Evolutionary conservation across 2,113 vertebrate genomes (phyloP).

Genomic region (Prolemur simus): DNA sequence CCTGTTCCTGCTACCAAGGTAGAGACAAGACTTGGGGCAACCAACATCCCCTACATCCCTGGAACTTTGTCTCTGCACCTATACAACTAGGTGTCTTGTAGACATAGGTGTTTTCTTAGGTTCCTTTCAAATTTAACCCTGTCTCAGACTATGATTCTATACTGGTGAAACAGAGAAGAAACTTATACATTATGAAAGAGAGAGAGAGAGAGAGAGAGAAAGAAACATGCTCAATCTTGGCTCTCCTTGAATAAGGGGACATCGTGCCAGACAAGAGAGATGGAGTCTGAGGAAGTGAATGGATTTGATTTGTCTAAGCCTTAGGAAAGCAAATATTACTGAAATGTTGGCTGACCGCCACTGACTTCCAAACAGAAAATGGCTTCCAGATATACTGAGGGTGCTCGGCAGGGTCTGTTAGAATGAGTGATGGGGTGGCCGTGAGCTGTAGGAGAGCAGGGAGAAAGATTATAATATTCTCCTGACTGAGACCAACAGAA

Average conservation of each 20-base stretch:
- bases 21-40: background rate
- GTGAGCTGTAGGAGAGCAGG: background rate
- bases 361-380: constrained; percentile 75
- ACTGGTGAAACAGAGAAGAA: background rate
- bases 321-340: constrained; percentile 78
- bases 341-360: constrained; percentile 75
- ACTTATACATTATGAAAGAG: background rate
- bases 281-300: constrained; percentile 51
- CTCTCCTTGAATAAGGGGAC: constrained; percentile 2
- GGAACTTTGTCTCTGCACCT: background rate
- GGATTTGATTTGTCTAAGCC: constrained; percentile 72
- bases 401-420: constrained; percentile 65
- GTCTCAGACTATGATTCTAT: background rate
- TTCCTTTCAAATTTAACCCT: background rate
- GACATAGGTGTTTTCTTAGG: background rate
- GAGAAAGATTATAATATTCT: constrained; percentile 55
- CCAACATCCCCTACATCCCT: fast-evolving
- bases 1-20: background rate
- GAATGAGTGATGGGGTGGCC: constrained; percentile 60
- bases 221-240: background rate
- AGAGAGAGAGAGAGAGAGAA: background rate
- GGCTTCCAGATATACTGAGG: constrained; percentile 74
- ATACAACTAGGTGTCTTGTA: background rate
- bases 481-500: constrained; percentile 29
- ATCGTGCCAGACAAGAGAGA: constrained; percentile 53